A percentile compares a stretch with the other conserved stretches of the same genome.
These are phyloP conservation scores for Volucella bombylans DNA, from an alignment of 2,888 invertebrate species.

Conservation along the genomic window DNA sequence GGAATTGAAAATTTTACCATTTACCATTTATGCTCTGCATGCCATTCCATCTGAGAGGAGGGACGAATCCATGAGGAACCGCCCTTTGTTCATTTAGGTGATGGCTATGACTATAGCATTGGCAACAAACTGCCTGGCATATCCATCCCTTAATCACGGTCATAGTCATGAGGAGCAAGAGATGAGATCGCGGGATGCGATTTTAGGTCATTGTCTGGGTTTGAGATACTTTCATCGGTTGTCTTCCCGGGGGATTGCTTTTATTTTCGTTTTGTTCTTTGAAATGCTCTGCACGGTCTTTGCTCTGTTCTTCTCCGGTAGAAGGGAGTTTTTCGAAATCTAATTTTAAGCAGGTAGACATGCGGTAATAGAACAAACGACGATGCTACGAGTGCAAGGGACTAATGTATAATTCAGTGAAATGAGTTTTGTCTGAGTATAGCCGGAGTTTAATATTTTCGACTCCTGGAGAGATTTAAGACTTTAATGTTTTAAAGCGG, in stretches of 20 bases:
- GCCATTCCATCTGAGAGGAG: slow-evolving; percentile 19
- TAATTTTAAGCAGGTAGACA: slow-evolving; percentile 48
- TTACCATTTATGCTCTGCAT: slow-evolving; percentile 23
- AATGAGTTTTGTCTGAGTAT: slow-evolving; percentile 6
- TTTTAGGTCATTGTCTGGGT: slow-evolving; percentile 66
- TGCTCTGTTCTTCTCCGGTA: slow-evolving; percentile 10
- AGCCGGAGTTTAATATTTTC: background rate
- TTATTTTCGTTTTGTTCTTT: slow-evolving; percentile 35
- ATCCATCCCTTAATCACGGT: slow-evolving; percentile 58
- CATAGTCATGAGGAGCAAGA: slow-evolving; percentile 29
- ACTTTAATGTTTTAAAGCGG: background rate
- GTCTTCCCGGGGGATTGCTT: slow-evolving; percentile 44
- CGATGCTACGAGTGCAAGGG: background rate
- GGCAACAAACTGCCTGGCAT: background rate
- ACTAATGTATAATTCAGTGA: slow-evolving; percentile 45
- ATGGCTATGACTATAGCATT: background rate
- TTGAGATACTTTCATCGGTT: slow-evolving; percentile 57
- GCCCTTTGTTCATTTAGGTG: slow-evolving; percentile 55
- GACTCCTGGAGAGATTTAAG: background rate
- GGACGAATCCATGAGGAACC: slow-evolving; percentile 13
- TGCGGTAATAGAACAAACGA: slow-evolving; percentile 22
- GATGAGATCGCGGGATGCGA: slow-evolving; percentile 53
- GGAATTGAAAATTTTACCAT: slow-evolving; percentile 61
- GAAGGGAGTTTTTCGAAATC: slow-evolving; percentile 44
- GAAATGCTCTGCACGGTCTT: slow-evolving; percentile 23